A percentile compares a stretch with the other conserved stretches of the same genome.
phyloP scores from a whole-genome alignment of 2,797 vertebrate genomes.

The Tapera naevia region DNA sequence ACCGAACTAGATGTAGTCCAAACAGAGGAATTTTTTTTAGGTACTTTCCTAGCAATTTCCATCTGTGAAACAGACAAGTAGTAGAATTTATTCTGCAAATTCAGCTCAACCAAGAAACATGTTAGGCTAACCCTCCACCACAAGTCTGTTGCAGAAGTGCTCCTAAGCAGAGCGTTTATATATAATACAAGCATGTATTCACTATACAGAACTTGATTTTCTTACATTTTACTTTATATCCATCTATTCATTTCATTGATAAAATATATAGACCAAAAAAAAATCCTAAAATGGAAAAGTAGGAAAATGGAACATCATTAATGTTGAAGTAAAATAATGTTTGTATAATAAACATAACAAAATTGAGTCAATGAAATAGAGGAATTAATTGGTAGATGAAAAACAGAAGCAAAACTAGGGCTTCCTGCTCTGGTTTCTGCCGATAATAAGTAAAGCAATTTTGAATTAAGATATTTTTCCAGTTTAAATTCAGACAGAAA shows the following conservation, averaged over 20 bases:
- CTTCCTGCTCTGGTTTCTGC: constrained; percentile 18
- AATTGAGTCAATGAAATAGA: background rate
- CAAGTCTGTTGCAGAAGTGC: background rate
- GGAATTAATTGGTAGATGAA: constrained; percentile 8
- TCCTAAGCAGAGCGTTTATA: background rate
- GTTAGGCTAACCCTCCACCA: background rate
- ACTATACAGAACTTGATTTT: background rate
- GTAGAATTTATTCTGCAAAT: background rate
- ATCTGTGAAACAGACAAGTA: background rate
- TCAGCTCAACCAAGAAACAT: background rate
- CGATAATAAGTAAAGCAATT: background rate
- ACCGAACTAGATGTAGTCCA: background rate
- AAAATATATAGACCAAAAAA: background rate
- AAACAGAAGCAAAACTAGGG: constrained; percentile 16
- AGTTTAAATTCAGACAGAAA: background rate
- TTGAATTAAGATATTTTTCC: background rate
- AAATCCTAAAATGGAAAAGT: background rate
- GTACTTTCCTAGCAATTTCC: background rate
- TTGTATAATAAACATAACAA: constrained; percentile 2
- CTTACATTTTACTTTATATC: background rate
- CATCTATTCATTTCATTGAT: background rate
- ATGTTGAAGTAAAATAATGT: constrained; percentile 13
- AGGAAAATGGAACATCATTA: background rate
- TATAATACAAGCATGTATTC: background rate
- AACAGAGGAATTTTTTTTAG: background rate